These are phyloP conservation scores for Cladopsammia gracilis DNA, from an alignment of 64 coral and sea anemone species.

Conservation along the genomic window DNA sequence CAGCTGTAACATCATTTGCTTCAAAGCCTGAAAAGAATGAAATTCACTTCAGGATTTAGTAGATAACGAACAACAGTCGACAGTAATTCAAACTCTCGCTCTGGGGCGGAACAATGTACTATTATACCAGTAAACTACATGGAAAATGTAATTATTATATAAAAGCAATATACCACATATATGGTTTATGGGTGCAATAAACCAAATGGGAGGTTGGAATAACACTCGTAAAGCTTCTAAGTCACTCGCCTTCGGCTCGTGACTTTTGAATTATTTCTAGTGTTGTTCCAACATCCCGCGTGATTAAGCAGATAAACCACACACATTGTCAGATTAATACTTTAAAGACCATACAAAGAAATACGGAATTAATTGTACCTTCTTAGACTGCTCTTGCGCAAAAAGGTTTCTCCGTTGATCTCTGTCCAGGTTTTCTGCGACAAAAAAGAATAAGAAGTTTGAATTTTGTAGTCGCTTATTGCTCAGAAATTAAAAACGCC, in stretches of 20 bases:
- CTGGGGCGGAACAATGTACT: no score
- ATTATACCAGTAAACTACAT: no score
- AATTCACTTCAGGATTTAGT: neutral
- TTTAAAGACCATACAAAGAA: neutral
- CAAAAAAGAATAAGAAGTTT: neutral
- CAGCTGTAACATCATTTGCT: constrained; percentile 90
- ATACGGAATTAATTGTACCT: constrained; percentile 58
- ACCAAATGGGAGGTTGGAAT: no score
- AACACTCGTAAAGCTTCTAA: no score
- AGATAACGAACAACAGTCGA: neutral
- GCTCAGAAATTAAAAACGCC: neutral
- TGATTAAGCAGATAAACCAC: no score
- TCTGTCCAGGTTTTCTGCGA: constrained; percentile 87
- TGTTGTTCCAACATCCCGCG: no score
- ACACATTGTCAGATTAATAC: neutral
- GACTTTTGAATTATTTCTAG: no score
- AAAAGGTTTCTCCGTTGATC: constrained; percentile 94
- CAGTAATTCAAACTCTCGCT: no score
- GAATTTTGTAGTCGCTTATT: neutral
- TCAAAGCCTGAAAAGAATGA: constrained; percentile 72
- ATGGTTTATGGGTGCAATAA: no score
- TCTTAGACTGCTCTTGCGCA: constrained; percentile 93
- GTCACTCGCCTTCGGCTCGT: no score
- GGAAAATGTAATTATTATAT: no score
- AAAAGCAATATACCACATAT: no score